Evolutionary conservation across 2,113 vertebrate species (phyloP).

Genomic region (Gasterosteus nipponicus): DNA sequence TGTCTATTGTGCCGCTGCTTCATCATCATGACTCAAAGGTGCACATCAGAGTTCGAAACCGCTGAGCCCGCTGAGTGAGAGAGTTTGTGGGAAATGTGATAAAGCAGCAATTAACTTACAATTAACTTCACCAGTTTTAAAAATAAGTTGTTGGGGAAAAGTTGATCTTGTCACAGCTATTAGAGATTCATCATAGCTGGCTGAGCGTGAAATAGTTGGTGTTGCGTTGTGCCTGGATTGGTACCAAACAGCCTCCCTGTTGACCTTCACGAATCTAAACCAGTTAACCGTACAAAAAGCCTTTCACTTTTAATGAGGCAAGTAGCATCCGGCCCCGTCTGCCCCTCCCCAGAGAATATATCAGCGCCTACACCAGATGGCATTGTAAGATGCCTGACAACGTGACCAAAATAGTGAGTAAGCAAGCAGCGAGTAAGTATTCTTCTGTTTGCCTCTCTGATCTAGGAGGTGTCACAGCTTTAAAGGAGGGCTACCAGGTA

Average conservation of each 20-base stretch:
- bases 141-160: not conserved
- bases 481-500: not conserved
- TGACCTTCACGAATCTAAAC: constrained; percentile 38
- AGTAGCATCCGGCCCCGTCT: not conserved
- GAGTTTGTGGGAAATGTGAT: not conserved
- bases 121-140: not conserved
- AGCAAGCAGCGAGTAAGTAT: constrained; percentile 7
- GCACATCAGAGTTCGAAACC: not conserved
- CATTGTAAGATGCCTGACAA: constrained; percentile 21
- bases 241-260: constrained; percentile 33
- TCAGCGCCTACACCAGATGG: constrained; percentile 31
- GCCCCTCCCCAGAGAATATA: not conserved
- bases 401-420: constrained; percentile 36
- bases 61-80: not conserved
- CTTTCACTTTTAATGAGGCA: constrained; percentile 52
- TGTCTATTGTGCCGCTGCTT: constrained; percentile 1
- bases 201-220: constrained; percentile 37
- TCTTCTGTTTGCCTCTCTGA: not conserved
- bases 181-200: constrained; percentile 26
- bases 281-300: constrained; percentile 36
- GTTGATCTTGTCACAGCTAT: constrained; percentile 8
- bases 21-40: constrained; percentile 16
- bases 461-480: not conserved
- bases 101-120: not conserved
- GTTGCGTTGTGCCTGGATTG: constrained; percentile 12